A percentile compares a stretch with the other conserved stretches of the same genome.
Conservation (phyloP, 2,888 invertebrate genomes). For the Empis livida region DNA sequence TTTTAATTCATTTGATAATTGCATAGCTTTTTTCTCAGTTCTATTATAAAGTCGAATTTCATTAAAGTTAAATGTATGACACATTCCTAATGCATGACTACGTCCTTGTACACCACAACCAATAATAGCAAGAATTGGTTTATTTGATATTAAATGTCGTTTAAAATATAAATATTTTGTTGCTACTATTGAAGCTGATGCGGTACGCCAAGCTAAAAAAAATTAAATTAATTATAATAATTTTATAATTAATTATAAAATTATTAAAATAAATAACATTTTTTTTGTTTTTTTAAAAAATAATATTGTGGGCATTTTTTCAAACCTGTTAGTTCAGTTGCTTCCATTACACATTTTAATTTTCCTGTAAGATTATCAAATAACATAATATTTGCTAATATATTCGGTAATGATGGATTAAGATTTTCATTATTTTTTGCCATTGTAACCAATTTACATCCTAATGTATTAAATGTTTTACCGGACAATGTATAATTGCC, state of each 20-base stretch:
- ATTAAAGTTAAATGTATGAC: conserved; percentile 35
- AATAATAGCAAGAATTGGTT: conserved; percentile 32
- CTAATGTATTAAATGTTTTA: conserved; percentile 24
- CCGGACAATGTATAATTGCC: conserved; percentile 24
- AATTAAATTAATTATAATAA: too few species aligned
- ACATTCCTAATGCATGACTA: conserved; percentile 40
- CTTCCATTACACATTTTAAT: conserved; percentile 38
- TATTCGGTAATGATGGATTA: conserved; percentile 29
- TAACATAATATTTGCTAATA: conserved; percentile 37
- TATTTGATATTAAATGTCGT: conserved; percentile 16
- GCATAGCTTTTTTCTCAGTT: conserved; percentile 25
- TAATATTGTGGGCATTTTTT: not conserved
- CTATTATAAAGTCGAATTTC: conserved; percentile 46
- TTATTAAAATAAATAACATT: too few species aligned
- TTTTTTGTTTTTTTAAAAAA: too few species aligned
- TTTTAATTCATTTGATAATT: conserved; percentile 28
- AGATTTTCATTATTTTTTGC: conserved; percentile 30
- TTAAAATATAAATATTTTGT: conserved; percentile 38
- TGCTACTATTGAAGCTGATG: conserved; percentile 43
- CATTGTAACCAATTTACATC: conserved; percentile 39
- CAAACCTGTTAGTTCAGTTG: conserved; percentile 37
- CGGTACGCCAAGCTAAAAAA: conserved; percentile 39
- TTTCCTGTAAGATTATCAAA: conserved; percentile 35
- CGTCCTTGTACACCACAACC: conserved; percentile 42
- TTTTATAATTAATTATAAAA: too few species aligned